Evolutionary conservation across 2,888 invertebrate genomes (phyloP).

Genomic region (Chorisops tibialis): DNA sequence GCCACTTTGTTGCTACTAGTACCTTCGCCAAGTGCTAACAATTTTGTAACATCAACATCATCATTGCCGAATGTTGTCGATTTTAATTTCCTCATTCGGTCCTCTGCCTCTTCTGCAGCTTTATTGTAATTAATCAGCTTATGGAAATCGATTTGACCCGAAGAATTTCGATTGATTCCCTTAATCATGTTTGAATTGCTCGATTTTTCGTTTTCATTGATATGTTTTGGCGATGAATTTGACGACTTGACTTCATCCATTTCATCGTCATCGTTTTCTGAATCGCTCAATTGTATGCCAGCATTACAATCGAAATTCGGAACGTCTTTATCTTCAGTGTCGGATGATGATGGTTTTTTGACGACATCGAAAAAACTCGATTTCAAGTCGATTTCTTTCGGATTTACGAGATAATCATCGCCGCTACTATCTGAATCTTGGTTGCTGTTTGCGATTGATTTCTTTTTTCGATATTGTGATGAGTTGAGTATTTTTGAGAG

Average conservation of each 20-base stretch:
- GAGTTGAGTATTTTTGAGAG: conserved; percentile 6
- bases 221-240: not conserved
- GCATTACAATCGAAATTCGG: conserved; percentile 50
- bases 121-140: conserved; percentile 58
- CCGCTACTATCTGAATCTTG: conserved; percentile 53
- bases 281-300: conserved; percentile 45
- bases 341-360: conserved; percentile 27
- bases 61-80: conserved; percentile 41
- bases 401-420: conserved; percentile 56
- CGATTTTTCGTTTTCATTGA: conserved; percentile 32
- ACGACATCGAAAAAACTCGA: conserved; percentile 55
- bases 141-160: conserved; percentile 55
- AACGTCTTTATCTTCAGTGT: conserved; percentile 30
- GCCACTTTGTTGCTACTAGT: conserved; percentile 45
- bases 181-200: not conserved
- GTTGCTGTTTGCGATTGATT: conserved; percentile 17
- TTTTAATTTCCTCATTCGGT: conserved; percentile 56
- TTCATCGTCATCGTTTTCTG: conserved; percentile 36
- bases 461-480: conserved; percentile 19
- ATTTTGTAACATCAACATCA: conserved; percentile 58
- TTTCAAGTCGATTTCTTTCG: conserved; percentile 56
- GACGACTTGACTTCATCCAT: not conserved
- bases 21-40: conserved; percentile 66
- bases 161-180: conserved; percentile 52
- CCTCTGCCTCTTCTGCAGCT: conserved; percentile 59